These are phyloP conservation scores for Drosophila nasuta DNA, from an alignment of 1,140 invertebrate genomes.

Conservation along the genomic window DNA sequence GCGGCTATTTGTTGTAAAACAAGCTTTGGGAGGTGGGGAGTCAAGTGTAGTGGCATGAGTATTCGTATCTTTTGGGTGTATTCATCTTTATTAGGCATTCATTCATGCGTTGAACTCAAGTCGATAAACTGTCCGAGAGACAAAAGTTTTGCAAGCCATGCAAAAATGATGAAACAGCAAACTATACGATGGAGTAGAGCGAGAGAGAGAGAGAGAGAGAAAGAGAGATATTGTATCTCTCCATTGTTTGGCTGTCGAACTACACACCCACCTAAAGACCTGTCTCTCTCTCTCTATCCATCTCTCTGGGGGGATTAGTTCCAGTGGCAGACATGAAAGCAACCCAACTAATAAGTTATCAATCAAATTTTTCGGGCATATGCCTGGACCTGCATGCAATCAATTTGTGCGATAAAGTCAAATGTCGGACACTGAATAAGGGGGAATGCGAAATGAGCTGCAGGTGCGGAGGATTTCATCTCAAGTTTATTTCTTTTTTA, in stretches of 20 bases:
- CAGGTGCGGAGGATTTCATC: not conserved
- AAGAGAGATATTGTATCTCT: too few relatives aligned
- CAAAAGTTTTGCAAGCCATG: constrained; percentile 68
- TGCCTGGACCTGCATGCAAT: constrained; percentile 68
- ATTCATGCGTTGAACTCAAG: constrained; percentile 68
- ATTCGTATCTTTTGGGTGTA: constrained; percentile 47
- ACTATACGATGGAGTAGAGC: not conserved
- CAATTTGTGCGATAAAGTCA: constrained; percentile 81
- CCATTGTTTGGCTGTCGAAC: not conserved
- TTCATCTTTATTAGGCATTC: constrained; percentile 82
- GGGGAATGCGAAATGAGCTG: not conserved
- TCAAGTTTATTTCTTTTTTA: not conserved
- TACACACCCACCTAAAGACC: constrained; percentile 4
- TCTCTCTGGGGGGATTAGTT: constrained; percentile 36
- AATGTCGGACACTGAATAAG: constrained; percentile 47
- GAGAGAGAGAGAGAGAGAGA: too few relatives aligned
- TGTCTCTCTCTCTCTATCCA: too few relatives aligned
- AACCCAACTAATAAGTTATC: constrained; percentile 79
- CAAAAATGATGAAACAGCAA: constrained; percentile 59
- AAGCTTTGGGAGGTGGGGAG: not conserved
- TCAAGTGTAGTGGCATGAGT: constrained; percentile 10
- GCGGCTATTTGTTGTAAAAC: constrained; percentile 25
- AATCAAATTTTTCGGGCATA: constrained; percentile 78
- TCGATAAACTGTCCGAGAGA: constrained; percentile 53
- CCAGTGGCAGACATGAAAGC: constrained; percentile 42